These are phyloP conservation scores for Eupithecia exiguata DNA, from an alignment of 2,888 invertebrate species.

Conservation along the genomic window DNA sequence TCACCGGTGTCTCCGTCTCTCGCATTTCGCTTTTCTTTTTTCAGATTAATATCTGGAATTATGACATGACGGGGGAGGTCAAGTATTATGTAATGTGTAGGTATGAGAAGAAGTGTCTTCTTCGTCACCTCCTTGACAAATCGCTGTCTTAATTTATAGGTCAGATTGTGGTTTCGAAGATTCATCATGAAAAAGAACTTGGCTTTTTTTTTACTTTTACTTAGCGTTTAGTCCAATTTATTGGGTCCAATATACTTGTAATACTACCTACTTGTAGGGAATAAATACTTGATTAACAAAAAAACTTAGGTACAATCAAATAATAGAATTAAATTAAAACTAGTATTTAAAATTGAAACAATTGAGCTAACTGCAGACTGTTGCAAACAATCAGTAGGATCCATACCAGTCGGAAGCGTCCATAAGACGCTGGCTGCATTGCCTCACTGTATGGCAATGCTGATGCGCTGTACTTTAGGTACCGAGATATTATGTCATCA, in stretches of 20 bases:
- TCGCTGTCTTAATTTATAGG: not conserved
- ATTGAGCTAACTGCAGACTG: too few species aligned
- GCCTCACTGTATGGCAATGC: too few species aligned
- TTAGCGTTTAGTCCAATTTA: not conserved
- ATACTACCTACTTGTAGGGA: too few species aligned
- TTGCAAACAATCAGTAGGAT: too few species aligned
- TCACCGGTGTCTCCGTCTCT: conserved; percentile 1
- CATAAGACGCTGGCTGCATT: too few species aligned
- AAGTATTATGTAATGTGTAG: conserved; percentile 2
- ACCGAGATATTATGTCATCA: not conserved
- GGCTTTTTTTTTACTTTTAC: too few species aligned
- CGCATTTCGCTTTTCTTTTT: conserved; percentile 12
- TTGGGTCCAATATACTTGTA: not conserved
- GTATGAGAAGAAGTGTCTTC: not conserved
- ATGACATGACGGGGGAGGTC: not conserved
- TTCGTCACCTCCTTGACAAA: not conserved
- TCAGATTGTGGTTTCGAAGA: not conserved
- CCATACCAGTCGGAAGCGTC: too few species aligned
- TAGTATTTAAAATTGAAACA: too few species aligned
- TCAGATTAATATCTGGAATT: conserved; percentile 8
- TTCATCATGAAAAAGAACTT: not conserved
- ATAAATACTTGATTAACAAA: too few species aligned
- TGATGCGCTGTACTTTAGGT: too few species aligned
- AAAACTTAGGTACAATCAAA: too few species aligned
- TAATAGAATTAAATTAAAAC: too few species aligned